Percentiles rank a stretch among this genome's conserved stretches.
Evolutionary conservation across 2,888 invertebrate species (phyloP).

Genomic region (Dichetophora obliterata): DNA sequence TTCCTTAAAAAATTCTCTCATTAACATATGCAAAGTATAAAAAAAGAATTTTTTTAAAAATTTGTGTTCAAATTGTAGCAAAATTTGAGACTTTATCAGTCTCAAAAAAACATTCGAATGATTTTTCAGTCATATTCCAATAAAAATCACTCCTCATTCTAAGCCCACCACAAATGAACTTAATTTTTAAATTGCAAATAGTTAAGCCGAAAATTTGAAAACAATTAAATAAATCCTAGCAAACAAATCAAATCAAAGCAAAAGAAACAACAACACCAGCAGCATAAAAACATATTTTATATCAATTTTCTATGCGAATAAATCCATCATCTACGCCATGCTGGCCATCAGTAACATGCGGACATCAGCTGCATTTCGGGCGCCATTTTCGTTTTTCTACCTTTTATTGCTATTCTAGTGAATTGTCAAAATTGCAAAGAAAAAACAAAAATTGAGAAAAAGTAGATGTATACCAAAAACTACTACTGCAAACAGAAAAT

Average conservation of each 20-base stretch:
- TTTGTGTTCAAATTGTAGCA: too few relatives aligned
- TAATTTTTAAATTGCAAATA: background rate
- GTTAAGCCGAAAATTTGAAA: slow-evolving; percentile 39
- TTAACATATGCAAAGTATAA: too few relatives aligned
- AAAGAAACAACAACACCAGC: background rate
- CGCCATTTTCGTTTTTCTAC: background rate
- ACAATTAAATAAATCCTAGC: slow-evolving; percentile 5
- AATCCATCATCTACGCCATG: slow-evolving; percentile 51
- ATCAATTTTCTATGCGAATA: slow-evolving; percentile 60
- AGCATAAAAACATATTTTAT: slow-evolving; percentile 46
- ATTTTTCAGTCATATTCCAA: too few relatives aligned
- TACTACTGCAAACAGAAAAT: background rate
- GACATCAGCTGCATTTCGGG: slow-evolving; percentile 15
- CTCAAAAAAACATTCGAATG: too few relatives aligned
- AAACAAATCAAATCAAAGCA: background rate
- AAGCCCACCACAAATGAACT: background rate
- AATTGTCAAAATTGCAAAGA: background rate
- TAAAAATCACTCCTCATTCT: background rate
- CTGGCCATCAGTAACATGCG: slow-evolving; percentile 1
- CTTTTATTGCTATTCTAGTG: background rate
- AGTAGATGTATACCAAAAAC: background rate
- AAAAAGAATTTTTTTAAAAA: too few relatives aligned
- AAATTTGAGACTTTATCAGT: too few relatives aligned
- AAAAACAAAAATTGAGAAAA: background rate
- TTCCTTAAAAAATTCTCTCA: too few relatives aligned